Base-by-base conservation (phyloP, 2,888 invertebrate species). In the Cantharis rufa region DNA sequence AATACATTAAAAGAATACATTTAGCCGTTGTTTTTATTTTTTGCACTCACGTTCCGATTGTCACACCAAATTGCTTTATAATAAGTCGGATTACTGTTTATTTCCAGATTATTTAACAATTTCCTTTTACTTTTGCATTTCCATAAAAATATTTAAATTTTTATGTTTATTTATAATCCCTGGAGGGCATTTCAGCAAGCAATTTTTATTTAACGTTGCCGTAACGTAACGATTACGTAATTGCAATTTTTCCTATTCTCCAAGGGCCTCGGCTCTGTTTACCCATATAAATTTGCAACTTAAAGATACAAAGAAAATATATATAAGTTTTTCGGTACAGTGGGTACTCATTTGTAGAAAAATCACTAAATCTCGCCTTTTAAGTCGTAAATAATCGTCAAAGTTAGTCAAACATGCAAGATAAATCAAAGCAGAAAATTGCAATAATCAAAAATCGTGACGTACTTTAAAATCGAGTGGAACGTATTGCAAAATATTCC, bases 381-480 rank as follows among this genome's bases (percentile, higher is more conserved):
- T 70, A 77, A 77, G 71, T 73, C 76, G 70, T 77, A 73, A 77
- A 77, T 77, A 77, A 77, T 73, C 73, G 71, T 71, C 68, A 77
- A 74, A 77, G 76, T 77, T 77, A 66, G 27, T 48, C 76, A 28
- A 73, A 73, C 76, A 72, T 76, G 70, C 64, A 72, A 70, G 73
- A 77, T 77, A 77, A 77, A 77, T 77, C 76, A 74, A 70, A 73
- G 70, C 71, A 73, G 76, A 74, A 77, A 77, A 77, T 77, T 77
- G 77, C 77, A 74, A 77, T 77, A 77, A 74, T 74, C 77, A 69
- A 74, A 77, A 77, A 77, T 74, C 74, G 48, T 63, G 61, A 62
- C 66, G 27, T 69, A 74, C 62, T 71, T 77, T 32, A 77, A 77
- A 77, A 74, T 77, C 74, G 77, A 77, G 72, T 77, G 32, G 69